Evolutionary conservation across 2,113 vertebrate genomes (phyloP), one percentile per base, ranked within the genome.

Genomic region (Phalacrocorax brasilianus): DNA sequence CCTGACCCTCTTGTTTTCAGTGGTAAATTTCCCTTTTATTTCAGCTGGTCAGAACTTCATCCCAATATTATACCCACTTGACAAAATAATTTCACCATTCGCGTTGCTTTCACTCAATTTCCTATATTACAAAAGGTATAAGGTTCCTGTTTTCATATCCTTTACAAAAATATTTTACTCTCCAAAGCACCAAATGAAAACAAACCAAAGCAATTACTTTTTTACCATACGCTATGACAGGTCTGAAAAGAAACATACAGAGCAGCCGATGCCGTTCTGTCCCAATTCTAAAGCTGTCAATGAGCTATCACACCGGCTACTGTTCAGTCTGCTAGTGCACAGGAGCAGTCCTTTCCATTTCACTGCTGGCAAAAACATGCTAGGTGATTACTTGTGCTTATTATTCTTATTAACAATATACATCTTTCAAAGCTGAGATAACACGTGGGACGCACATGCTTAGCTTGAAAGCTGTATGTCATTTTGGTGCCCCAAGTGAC

Each of bases 381-480:
- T 66, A 26, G 14, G 4, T 62, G 32, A 18, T 55, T n/a, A 62
- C 0, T 15, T 22, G 4, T 38, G 27, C 40, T 52, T 33, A 4
- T 33, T 70, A 10, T 13, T 52, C 7, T 22, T n/a, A 47, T 14
- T 18, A 81, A 27, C 13, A 20, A 49, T 15, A 30, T 2, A 20
- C 17, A 73, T 21, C 20, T 47, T 27, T 27, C 2, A 3, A 58
- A 89, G 67, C 0, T 30, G 40, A 71, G 52, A 42, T 3, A 12
- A 76, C 38, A 63, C 1, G 27, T 3, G 35, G 42, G 63, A 19
- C 11, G 22, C 21, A 7, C 5, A 35, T 4, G 1, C 40, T 16
- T 12, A 53, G 28, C 18, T 5, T 30, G 26, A 2, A 28, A 52
- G 67, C 0, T 30, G 7, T 11, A 50, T 1, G 21, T 33, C 1